phyloP scores from a whole-genome alignment of 1,140 invertebrate genomes.

The Elysia chlorotica region DNA sequence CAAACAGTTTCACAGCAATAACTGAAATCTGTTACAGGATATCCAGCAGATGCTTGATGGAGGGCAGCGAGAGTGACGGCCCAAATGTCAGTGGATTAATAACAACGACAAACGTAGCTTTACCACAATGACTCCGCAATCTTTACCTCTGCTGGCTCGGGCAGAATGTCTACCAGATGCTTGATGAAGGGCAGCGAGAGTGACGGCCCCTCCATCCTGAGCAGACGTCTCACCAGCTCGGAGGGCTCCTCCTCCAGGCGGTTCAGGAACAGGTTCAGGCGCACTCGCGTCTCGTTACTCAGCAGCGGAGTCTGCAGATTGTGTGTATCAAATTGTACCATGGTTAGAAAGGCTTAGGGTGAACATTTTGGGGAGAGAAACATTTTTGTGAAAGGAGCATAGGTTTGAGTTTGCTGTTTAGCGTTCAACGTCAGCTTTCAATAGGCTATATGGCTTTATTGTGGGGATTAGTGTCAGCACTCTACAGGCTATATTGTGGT shows the following conservation, averaged over 20 bases:
- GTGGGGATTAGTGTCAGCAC: background rate
- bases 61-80: no score
- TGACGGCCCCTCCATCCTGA: conserved; percentile 21
- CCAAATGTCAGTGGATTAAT: no score
- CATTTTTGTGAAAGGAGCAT: background rate
- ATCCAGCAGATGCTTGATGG: no score
- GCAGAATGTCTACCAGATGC: conserved; percentile 39
- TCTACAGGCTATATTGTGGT: no score
- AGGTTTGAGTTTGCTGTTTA: background rate
- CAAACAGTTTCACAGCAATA: no score
- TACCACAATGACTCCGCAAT: no score
- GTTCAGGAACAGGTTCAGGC: conserved; percentile 46
- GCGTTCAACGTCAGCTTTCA: background rate
- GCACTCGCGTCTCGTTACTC: conserved; percentile 28
- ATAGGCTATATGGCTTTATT: no score
- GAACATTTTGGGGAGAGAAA: no score
- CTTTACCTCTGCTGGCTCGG: conserved; percentile 37
- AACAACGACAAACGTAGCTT: no score
- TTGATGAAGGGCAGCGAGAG: conserved; percentile 33
- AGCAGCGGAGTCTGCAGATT: conserved; percentile 34
- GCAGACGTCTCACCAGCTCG: conserved; percentile 36
- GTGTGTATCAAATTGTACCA: no score
- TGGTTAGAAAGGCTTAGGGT: no score
- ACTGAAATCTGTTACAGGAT: no score
- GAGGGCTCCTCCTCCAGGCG: conserved; percentile 41